Percentiles rank a stretch among this genome's conserved stretches.
phyloP scores from a whole-genome alignment of 2,113 vertebrate genomes.

The Cyphomyrus plagiostoma region DNA sequence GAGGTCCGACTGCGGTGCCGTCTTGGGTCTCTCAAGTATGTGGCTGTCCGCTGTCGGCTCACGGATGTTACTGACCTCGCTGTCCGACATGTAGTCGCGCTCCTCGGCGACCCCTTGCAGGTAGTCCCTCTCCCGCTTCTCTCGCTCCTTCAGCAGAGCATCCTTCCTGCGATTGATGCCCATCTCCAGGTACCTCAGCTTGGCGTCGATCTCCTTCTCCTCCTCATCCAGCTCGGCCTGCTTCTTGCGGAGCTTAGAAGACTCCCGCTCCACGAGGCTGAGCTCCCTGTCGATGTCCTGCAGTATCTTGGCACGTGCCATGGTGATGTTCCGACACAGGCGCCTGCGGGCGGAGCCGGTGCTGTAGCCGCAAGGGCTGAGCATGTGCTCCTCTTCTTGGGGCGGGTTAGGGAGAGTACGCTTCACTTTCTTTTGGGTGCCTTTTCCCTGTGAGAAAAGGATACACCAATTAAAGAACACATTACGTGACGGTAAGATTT shows the following conservation, averaged over 20 bases:
- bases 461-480: background rate
- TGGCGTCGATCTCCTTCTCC: conserved; percentile 98
- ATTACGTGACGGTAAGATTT: background rate
- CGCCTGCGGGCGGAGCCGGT: conserved; percentile 82
- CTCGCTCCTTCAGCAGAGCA: conserved; percentile 85
- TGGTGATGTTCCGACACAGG: conserved; percentile 88
- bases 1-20: conserved; percentile 87
- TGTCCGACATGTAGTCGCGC: conserved; percentile 98
- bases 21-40: conserved; percentile 84
- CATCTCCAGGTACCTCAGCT: conserved; percentile 93
- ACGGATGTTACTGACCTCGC: conserved; percentile 87
- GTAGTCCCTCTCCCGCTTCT: conserved; percentile 93
- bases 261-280: conserved; percentile 91
- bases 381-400: conserved; percentile 76
- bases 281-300: conserved; percentile 97
- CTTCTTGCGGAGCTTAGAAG: conserved; percentile 93
- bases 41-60: conserved; percentile 71
- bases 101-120: conserved; percentile 96
- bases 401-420: conserved; percentile 94
- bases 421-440: conserved; percentile 92
- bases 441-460: conserved; percentile 65
- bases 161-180: conserved; percentile 96
- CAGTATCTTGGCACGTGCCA: conserved; percentile 96
- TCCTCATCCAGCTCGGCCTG: conserved; percentile 97
- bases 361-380: conserved; percentile 67